Evolutionary conservation across 2,888 invertebrate genomes (phyloP).

Genomic region (Isotomurus palustris): DNA sequence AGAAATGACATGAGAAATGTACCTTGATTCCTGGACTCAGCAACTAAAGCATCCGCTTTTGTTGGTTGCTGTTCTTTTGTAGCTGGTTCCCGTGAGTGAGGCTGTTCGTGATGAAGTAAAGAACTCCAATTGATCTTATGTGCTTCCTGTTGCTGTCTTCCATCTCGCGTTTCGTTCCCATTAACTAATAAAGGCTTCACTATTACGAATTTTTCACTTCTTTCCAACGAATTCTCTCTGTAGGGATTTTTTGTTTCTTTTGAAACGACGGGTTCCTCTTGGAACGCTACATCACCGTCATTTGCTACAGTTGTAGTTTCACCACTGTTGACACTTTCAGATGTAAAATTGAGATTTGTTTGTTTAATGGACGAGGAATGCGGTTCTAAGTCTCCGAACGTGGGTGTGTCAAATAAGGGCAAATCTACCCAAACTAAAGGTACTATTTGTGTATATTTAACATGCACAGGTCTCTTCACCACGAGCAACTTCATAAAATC

Average conservation of each 20-base stretch:
- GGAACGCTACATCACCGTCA: no score
- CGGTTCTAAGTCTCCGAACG: conserved; percentile 15
- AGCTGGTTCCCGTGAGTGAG: not conserved
- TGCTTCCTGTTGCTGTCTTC: conserved; percentile 6
- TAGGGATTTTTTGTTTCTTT: no score
- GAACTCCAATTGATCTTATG: conserved; percentile 12
- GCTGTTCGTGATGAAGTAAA: not conserved
- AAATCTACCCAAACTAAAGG: conserved; percentile 7
- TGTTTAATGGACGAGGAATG: no score
- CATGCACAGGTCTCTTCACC: not conserved
- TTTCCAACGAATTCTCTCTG: no score
- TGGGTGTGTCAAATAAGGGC: conserved; percentile 26
- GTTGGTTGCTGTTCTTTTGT: not conserved
- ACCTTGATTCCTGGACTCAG: conserved; percentile 4
- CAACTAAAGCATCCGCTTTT: not conserved
- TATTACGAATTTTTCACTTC: no score
- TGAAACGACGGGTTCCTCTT: no score
- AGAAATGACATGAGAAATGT: conserved; percentile 11
- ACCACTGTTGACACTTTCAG: no score
- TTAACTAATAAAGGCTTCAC: conserved; percentile 13
- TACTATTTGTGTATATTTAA: not conserved
- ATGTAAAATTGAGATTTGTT: no score
- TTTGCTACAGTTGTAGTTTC: no score
- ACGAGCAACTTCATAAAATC: conserved; percentile 23
- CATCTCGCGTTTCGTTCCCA: conserved; percentile 1